Evolutionary conservation across 37 sponge, comb jelly and placozoan genomes (phyloP).

Genomic region (Crambe crambe): DNA sequence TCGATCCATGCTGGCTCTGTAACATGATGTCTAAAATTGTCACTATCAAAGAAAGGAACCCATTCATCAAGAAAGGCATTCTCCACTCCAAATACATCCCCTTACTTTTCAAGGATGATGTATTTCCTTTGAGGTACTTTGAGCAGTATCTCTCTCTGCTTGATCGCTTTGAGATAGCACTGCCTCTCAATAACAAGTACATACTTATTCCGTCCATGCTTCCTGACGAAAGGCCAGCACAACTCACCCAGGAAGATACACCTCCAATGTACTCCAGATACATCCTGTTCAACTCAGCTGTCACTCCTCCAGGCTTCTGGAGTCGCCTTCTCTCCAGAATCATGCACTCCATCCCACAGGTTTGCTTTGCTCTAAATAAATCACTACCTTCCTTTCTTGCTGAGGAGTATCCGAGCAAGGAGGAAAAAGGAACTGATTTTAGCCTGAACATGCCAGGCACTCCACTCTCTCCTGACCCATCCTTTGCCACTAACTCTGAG

Average conservation of each 20-base stretch:
- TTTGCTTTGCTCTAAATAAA: slow-evolving; percentile 29
- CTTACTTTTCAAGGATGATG: slow-evolving; percentile 30
- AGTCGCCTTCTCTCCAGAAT: slow-evolving; percentile 67
- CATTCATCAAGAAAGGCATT: slow-evolving; percentile 64
- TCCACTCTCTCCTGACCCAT: background rate
- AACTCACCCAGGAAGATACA: background rate
- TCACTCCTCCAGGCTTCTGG: slow-evolving; percentile 79
- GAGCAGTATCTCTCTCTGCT: slow-evolving; percentile 69
- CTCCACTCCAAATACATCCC: slow-evolving; percentile 37
- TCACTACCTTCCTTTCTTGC: background rate
- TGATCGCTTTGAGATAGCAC: slow-evolving; percentile 76
- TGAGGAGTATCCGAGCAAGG: background rate
- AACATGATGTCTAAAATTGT: slow-evolving; percentile 85
- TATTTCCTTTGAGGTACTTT: slow-evolving; percentile 61
- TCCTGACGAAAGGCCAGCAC: slow-evolving; percentile 40
- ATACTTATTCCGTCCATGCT: slow-evolving; percentile 81
- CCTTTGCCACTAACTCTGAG: background rate
- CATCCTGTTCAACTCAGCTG: slow-evolving; percentile 33
- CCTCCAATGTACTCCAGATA: slow-evolving; percentile 14
- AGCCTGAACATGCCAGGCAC: background rate
- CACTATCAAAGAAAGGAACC: slow-evolving; percentile 76
- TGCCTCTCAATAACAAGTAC: slow-evolving; percentile 57
- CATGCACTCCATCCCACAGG: slow-evolving; percentile 43
- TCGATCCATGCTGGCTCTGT: slow-evolving; percentile 81
- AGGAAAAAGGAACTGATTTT: background rate